Conservation (phyloP, 2,113 vertebrate species). For the Carlito syrichta region DNA sequence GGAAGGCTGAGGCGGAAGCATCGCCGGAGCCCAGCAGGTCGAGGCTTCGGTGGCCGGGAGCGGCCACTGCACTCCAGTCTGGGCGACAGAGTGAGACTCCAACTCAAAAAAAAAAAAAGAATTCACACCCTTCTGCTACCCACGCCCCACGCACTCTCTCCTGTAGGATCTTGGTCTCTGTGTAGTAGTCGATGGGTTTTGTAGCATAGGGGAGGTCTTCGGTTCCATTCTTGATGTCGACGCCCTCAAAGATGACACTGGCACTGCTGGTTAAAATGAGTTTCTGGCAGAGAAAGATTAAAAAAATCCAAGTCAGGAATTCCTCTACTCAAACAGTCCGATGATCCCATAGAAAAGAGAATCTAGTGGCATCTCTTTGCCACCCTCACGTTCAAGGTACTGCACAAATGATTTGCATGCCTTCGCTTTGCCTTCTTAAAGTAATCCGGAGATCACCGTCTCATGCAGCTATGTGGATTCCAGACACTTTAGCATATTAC, state of each 20-base stretch:
- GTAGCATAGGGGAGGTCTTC: constrained; percentile 94
- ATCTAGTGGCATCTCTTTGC: neutral
- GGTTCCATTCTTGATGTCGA: constrained; percentile 92
- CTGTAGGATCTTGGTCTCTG: constrained; percentile 96
- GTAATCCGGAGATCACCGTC: neutral
- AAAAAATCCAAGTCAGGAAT: neutral
- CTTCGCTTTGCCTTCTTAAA: neutral
- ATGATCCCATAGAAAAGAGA: neutral
- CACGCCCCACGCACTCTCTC: constrained; percentile 93
- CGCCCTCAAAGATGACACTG: constrained; percentile 96
- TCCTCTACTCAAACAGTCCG: neutral
- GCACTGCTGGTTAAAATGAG: constrained; percentile 97
- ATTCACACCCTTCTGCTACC: too few relatives aligned
- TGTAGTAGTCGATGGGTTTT: constrained; percentile 96
- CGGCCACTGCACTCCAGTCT: too few relatives aligned
- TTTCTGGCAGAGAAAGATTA: constrained; percentile 83
- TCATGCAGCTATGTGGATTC: neutral
- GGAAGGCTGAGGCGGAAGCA: too few relatives aligned
- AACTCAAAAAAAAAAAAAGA: too few relatives aligned
- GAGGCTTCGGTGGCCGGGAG: too few relatives aligned
- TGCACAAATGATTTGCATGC: neutral
- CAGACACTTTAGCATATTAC: neutral
- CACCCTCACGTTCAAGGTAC: neutral
- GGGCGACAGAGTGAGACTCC: too few relatives aligned
- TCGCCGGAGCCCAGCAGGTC: too few relatives aligned